Evolutionary conservation across 2,113 vertebrate species (phyloP), one percentile per base, ranked within the genome.

Genomic region (Ptyas mucosa): DNA sequence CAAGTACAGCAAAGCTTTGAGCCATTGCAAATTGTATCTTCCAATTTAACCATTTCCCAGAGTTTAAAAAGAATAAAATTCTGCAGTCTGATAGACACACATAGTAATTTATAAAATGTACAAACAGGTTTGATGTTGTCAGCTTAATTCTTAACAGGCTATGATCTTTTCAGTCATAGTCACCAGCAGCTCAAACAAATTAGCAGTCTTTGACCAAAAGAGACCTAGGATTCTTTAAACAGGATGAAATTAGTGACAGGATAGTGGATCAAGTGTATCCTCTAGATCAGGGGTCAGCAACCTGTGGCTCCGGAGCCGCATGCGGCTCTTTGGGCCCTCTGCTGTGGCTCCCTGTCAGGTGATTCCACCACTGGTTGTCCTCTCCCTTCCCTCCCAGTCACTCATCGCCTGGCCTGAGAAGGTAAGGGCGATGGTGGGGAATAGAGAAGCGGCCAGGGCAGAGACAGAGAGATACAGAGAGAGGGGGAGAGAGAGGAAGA

Each of bases 81-180:
- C 93, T 92, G 64, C 91, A 95, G 90, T 92, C 88, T 94, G 93
- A 92, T 87, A 92, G 94, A 94, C 88, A 90, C 2, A 49, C 85
- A 91, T 75, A 93, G 1, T 95, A 96, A 95, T 95, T 97, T 95
- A 96, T 95, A 90, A 95, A 93, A 57, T 96, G 87, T 93, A 94
- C 93, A 94, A 97, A 93, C 46, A 58, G 94, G 64, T 94, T 97
- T 95, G 95, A 95, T 95, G 88, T 75, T 94, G 85, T 96, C 94
- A 92, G 64, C 94, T 97, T 96, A 95, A 96, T 96, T 96, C 94
- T 96, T 95, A 95, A 91, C 94, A 92, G 95, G 92, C 94, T 95
- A 90, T 94, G 94, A 97, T 96, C 96, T 69, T 43, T 0, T 64
- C 96, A 97, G 86, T 95, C 94, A 85, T 88, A 94, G 94, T 96